A percentile compares a stretch with the other conserved stretches of the same genome.
Conservation (phyloP, 2,888 invertebrate species). For the Cancer borealis region DNA sequence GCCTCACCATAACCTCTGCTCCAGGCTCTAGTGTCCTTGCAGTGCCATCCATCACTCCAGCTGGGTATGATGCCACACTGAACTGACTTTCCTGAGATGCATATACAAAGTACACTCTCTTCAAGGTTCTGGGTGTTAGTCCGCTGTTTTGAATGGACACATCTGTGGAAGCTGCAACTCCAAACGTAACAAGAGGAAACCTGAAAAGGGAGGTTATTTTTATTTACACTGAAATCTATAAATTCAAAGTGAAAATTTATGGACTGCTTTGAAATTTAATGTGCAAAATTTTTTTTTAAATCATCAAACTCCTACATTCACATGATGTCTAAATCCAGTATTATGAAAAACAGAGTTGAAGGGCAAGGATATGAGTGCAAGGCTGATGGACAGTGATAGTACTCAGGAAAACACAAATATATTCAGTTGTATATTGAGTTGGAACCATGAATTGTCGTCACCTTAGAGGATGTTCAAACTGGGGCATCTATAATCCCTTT, state of each 20-base stretch:
- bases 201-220: slow-evolving; percentile 27
- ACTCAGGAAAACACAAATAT: background rate
- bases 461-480: too few relatives aligned
- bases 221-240: background rate
- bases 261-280: background rate
- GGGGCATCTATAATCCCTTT: too few relatives aligned
- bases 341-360: background rate
- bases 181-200: slow-evolving; percentile 55
- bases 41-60: slow-evolving; percentile 33
- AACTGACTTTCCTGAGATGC: slow-evolving; percentile 53
- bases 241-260: background rate
- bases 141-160: slow-evolving; percentile 54
- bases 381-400: background rate
- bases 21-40: slow-evolving; percentile 45
- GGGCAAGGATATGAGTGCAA: too few relatives aligned
- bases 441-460: too few relatives aligned
- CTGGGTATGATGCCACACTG: slow-evolving; percentile 5
- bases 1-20: background rate
- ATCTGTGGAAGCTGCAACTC: background rate
- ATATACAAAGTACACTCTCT: slow-evolving; percentile 42
- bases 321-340: background rate
- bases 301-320: background rate
- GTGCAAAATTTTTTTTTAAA: background rate
- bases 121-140: background rate
- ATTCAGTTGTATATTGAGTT: background rate